phyloP scores from a whole-genome alignment of 2,888 invertebrate genomes.

The Podotricha telesiphe region DNA sequence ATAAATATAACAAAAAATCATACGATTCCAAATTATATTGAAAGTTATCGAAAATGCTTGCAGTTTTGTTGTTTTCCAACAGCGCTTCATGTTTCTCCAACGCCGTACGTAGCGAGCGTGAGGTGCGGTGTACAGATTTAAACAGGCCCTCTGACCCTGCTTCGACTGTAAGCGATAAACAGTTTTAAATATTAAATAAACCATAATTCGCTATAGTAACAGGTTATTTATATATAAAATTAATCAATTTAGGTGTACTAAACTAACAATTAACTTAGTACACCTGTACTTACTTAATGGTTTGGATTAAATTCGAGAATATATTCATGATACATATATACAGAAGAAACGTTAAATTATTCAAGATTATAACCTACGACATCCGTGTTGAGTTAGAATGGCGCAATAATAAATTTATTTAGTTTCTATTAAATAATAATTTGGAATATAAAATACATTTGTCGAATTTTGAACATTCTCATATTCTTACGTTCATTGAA shows the following conservation, averaged over 20 bases:
- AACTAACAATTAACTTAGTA: no score
- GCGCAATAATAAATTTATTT: no score
- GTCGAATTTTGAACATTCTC: neutral
- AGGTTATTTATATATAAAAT: no score
- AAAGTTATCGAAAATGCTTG: slow-evolving; percentile 50
- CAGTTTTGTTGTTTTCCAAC: slow-evolving; percentile 51
- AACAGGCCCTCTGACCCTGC: slow-evolving; percentile 56
- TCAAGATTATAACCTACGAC: no score
- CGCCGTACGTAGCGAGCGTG: slow-evolving; percentile 57
- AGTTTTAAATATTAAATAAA: neutral
- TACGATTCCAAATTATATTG: slow-evolving; percentile 63
- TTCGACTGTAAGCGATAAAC: slow-evolving; percentile 54
- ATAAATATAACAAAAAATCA: slow-evolving; percentile 26
- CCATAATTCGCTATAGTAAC: no score
- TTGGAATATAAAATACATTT: neutral
- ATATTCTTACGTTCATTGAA: slow-evolving; percentile 59
- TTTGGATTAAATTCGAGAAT: no score
- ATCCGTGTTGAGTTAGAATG: no score
- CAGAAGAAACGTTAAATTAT: no score
- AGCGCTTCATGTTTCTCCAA: slow-evolving; percentile 60
- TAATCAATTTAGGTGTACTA: no score
- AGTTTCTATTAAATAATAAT: neutral
- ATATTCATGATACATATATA: no score
- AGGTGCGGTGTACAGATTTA: slow-evolving; percentile 56
- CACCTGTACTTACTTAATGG: no score